A percentile compares a stretch with the other conserved stretches of the same genome.
These are phyloP conservation scores for Mythimna albipuncta DNA, from an alignment of 2,888 invertebrate genomes.

Conservation along the genomic window DNA sequence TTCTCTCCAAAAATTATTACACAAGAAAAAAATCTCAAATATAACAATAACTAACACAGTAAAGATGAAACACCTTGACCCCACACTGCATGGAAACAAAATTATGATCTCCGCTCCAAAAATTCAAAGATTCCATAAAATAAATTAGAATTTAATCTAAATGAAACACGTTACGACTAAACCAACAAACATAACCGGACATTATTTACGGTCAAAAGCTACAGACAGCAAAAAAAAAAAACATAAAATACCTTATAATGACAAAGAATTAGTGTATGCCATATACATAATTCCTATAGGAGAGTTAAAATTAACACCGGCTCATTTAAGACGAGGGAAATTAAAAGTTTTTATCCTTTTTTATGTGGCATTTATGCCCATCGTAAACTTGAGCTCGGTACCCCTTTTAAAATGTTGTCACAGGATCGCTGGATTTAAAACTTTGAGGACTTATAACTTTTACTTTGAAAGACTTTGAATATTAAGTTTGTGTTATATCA, in stretches of 20 bases:
- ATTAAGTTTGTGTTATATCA: conserved; percentile 45
- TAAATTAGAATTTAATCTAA: conserved; percentile 85
- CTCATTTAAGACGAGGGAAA: conserved; percentile 87
- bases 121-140: conserved; percentile 75
- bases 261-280: conserved; percentile 84
- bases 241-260: conserved; percentile 83
- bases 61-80: conserved; percentile 60
- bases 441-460: conserved; percentile 64
- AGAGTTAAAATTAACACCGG: conserved; percentile 88
- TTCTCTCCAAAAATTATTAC: conserved; percentile 15
- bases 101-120: conserved; percentile 65
- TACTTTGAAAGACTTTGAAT: conserved; percentile 64
- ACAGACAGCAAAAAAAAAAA: conserved; percentile 71
- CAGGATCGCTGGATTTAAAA: conserved; percentile 72
- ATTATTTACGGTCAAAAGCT: conserved; percentile 84
- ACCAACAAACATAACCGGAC: conserved; percentile 86
- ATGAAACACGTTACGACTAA: conserved; percentile 84
- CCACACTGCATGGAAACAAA: conserved; percentile 64
- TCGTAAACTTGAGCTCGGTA: conserved; percentile 83
- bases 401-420: conserved; percentile 83
- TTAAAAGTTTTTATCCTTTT: conserved; percentile 89
- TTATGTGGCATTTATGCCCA: conserved; percentile 89
- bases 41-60: conserved; percentile 54
- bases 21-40: neutral
- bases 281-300: conserved; percentile 72